Percentiles rank a stretch among this genome's conserved stretches.
These are phyloP conservation scores for Manis javanica DNA, from an alignment of 2,797 vertebrate genomes.

Conservation along the genomic window DNA sequence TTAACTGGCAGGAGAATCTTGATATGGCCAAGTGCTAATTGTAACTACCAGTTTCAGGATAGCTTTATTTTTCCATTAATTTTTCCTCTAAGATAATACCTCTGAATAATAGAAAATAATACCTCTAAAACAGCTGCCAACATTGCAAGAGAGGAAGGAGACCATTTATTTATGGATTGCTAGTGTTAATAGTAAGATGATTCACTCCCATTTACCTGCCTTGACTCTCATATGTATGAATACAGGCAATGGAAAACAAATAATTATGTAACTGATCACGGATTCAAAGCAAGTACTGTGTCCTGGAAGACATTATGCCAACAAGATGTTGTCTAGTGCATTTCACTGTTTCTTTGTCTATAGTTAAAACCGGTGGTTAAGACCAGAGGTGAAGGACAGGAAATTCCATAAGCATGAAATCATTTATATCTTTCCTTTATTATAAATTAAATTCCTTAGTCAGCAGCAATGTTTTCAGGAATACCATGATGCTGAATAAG, in stretches of 20 bases:
- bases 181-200: background rate
- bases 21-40: accelerated
- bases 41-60: background rate
- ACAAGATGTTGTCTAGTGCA: background rate
- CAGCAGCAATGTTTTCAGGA: background rate
- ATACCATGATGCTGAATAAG: background rate
- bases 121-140: background rate
- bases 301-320: background rate
- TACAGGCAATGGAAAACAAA: background rate
- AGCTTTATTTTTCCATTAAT: background rate
- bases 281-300: background rate
- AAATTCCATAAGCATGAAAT: background rate
- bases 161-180: background rate
- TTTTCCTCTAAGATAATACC: background rate
- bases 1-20: background rate
- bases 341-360: background rate
- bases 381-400: background rate
- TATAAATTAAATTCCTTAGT: background rate
- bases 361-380: background rate
- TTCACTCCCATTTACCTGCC: background rate
- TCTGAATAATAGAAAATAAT: background rate
- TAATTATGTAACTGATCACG: background rate
- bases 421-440: background rate
- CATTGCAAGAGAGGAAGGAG: background rate
- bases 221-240: background rate